Conservation (phyloP, 2,888 invertebrate species). For the Gortyna flavago region DNA sequence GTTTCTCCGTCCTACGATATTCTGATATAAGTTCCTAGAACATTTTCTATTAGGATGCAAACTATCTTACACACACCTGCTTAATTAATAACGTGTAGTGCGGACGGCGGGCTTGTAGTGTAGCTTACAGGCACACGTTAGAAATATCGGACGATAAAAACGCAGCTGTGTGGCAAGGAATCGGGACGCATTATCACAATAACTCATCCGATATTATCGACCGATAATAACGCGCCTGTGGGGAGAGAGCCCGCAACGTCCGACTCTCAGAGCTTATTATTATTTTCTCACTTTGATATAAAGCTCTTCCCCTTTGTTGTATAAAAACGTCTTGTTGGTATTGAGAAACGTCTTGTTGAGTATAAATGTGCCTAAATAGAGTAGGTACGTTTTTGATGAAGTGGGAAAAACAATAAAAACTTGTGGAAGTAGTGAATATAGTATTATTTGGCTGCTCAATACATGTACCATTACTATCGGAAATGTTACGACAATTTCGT, state of each 20-base stretch:
- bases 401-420: constrained; percentile 20
- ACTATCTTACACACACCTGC: not conserved
- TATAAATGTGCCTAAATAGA: constrained; percentile 15
- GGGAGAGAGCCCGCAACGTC: constrained; percentile 24
- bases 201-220: not conserved
- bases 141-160: not conserved
- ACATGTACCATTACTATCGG: not conserved
- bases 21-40: not conserved
- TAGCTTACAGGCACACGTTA: too few species aligned
- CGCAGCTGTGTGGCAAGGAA: not conserved
- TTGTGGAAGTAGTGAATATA: constrained; percentile 2
- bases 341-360: constrained; percentile 8
- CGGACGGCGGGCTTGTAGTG: too few species aligned
- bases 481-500: not conserved
- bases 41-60: not conserved
- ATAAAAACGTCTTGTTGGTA: constrained; percentile 37
- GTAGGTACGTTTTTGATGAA: constrained; percentile 12
- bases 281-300: constrained; percentile 52
- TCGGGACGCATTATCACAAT: not conserved
- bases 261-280: constrained; percentile 41
- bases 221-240: not conserved
- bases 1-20: not conserved
- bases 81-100: too few species aligned
- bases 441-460: constrained; percentile 9
- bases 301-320: constrained; percentile 35